A percentile compares a stretch with the other conserved stretches of the same genome.
Evolutionary conservation across 2,113 vertebrate species (phyloP).

Genomic region (Ptychochromis oligacanthus): DNA sequence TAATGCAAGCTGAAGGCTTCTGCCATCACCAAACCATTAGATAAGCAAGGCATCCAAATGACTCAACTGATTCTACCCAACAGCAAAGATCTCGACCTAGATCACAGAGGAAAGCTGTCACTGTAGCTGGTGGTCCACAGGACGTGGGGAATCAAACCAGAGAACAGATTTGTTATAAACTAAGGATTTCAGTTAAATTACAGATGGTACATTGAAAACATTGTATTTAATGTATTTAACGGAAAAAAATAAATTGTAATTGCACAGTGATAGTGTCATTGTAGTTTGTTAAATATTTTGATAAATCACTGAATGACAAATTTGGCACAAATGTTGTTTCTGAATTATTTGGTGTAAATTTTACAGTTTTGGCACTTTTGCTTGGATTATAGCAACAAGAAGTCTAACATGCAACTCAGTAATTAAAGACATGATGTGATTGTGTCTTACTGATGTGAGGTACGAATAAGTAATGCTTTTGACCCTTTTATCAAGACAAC

Average conservation of each 20-base stretch:
- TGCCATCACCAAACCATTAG: constrained; percentile 67
- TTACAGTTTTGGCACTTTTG: not conserved
- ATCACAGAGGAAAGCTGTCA: constrained; percentile 41
- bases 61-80: constrained; percentile 63
- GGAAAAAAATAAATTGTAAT: not conserved
- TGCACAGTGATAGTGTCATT: not conserved
- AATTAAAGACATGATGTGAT: constrained; percentile 7
- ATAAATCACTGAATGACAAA: not conserved
- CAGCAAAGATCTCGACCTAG: constrained; percentile 47
- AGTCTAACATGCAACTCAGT: not conserved
- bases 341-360: not conserved
- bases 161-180: not conserved
- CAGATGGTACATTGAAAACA: not conserved
- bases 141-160: not conserved
- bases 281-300: not conserved
- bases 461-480: constrained; percentile 1
- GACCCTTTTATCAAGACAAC: constrained; percentile 38
- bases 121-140: constrained; percentile 33
- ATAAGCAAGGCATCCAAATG: constrained; percentile 72
- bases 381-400: not conserved
- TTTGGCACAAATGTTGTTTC: not conserved
- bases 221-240: not conserved
- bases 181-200: not conserved
- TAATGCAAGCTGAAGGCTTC: constrained; percentile 74
- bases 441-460: not conserved